These are phyloP conservation scores for Cecidostiba fungosa DNA, from an alignment of 2,888 invertebrate species.

Conservation along the genomic window DNA sequence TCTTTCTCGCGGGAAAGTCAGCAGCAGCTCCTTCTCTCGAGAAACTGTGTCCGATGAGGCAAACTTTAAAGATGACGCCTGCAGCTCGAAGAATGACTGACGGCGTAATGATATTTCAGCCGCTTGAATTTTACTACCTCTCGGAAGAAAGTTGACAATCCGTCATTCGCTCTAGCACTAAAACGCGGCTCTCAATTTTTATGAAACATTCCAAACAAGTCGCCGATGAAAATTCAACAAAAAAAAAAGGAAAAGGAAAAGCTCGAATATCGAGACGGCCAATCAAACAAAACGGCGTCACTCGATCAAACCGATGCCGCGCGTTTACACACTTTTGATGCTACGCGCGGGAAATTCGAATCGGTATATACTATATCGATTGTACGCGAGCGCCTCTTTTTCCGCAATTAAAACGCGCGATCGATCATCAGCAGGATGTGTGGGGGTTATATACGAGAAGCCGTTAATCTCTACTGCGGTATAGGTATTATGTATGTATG, in stretches of 20 bases:
- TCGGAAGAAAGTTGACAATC: constrained; percentile 13
- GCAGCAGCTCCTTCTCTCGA: background rate
- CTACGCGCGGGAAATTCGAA: background rate
- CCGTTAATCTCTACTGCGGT: background rate
- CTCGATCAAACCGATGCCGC: background rate
- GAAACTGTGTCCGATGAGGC: background rate
- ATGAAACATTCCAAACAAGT: background rate
- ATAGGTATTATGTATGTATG: background rate
- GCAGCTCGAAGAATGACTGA: background rate
- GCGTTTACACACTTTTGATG: background rate
- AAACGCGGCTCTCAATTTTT: background rate
- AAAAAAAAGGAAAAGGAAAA: background rate
- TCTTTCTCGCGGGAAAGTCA: constrained; percentile 12
- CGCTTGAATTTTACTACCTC: background rate
- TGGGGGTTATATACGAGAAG: background rate
- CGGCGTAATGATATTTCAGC: background rate
- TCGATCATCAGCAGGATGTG: background rate
- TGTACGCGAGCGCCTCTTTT: background rate
- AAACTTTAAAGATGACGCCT: background rate
- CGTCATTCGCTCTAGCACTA: background rate
- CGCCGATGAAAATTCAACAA: background rate
- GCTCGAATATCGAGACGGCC: background rate
- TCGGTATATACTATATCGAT: background rate
- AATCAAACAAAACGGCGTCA: background rate
- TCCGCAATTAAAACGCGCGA: background rate